Conservation (phyloP, 2,113 vertebrate genomes). For the Paedocypris sp. region DNA sequence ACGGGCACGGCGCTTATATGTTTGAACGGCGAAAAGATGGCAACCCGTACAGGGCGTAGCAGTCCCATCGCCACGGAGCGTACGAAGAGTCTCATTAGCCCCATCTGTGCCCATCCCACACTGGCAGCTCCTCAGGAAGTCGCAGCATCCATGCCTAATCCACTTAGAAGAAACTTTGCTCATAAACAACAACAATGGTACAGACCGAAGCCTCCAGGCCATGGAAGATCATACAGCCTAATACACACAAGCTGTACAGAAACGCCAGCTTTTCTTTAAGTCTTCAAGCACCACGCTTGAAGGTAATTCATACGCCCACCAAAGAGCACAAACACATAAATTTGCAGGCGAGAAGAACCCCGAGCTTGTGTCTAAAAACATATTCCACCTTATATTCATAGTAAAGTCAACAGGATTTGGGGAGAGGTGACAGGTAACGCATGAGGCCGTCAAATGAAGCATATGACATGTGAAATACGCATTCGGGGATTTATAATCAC, state of each 20-base stretch:
- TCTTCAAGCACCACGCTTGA: background rate
- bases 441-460: background rate
- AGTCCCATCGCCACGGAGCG: background rate
- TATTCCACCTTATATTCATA: background rate
- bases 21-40: too few relatives aligned
- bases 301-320: background rate
- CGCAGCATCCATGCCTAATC: constrained; percentile 14
- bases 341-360: background rate
- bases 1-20: too few relatives aligned
- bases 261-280: background rate
- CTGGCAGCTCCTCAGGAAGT: constrained; percentile 6
- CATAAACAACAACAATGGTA: background rate
- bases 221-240: background rate
- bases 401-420: background rate
- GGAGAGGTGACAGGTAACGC: background rate
- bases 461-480: background rate
- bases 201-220: background rate
- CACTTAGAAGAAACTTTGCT: background rate
- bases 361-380: background rate
- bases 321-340: background rate
- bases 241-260: background rate
- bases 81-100: background rate
- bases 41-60: too few relatives aligned
- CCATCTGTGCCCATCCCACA: background rate
- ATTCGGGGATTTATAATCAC: background rate